phyloP scores from a whole-genome alignment of 2,888 invertebrate genomes.

The Biston betularia region DNA sequence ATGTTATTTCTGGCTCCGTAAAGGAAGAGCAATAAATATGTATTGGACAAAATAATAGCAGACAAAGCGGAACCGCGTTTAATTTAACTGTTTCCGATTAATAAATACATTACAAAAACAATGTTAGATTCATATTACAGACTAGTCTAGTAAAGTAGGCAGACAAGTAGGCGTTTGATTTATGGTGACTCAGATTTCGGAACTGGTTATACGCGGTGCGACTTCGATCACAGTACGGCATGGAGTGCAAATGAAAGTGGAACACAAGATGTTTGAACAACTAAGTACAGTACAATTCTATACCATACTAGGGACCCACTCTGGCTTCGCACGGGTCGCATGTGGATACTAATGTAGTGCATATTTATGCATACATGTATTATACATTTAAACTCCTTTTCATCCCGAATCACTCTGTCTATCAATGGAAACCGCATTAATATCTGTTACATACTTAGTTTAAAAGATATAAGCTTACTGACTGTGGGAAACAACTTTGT shows the following conservation, averaged over 20 bases:
- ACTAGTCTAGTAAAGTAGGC: constrained; percentile 46
- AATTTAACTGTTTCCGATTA: constrained; percentile 23
- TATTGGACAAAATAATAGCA: constrained; percentile 26
- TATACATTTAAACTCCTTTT: too few species aligned
- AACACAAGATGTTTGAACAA: constrained; percentile 25
- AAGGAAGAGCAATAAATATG: constrained; percentile 25
- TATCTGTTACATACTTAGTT: too few species aligned
- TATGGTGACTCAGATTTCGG: constrained; percentile 67
- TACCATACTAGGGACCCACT: not conserved
- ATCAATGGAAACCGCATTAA: too few species aligned
- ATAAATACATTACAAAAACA: constrained; percentile 25
- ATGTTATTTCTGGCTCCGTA: constrained; percentile 14
- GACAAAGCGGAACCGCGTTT: constrained; percentile 20
- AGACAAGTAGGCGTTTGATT: constrained; percentile 53
- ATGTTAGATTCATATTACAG: constrained; percentile 23
- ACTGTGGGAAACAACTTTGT: too few species aligned
- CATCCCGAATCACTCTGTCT: too few species aligned
- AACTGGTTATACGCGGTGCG: constrained; percentile 68
- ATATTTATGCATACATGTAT: not conserved
- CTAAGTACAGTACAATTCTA: not conserved
- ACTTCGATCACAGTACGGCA: constrained; percentile 57
- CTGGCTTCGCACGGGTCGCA: too few species aligned
- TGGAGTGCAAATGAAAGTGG: constrained; percentile 41
- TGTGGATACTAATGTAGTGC: not conserved
- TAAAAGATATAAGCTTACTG: too few species aligned